Evolutionary conservation across 2,888 invertebrate genomes (phyloP), one percentile per base, ranked within the genome.

Genomic region (Lasiommata megera): DNA sequence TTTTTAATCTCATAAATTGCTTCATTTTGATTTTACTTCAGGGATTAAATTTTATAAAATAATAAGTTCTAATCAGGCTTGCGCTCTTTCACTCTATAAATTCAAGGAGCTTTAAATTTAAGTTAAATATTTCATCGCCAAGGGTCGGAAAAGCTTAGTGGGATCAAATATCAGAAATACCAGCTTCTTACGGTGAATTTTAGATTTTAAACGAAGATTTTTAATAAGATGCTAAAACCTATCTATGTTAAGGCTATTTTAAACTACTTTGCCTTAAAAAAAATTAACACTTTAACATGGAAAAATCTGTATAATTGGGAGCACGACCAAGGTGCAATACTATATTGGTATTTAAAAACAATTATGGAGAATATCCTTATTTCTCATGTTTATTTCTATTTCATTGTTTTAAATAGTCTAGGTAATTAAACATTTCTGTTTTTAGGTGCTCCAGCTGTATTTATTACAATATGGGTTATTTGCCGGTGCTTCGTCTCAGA

Each of bases 401-500:
- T n/a, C n/a, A n/a, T n/a, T n/a, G n/a, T n/a, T n/a, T n/a, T n/a
- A n/a, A n/a, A n/a, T n/a, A n/a, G n/a, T n/a, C n/a, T n/a, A n/a
- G n/a, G n/a, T n/a, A 50, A 50, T 29, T 36, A 23, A 3, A 5
- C 5, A 23, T 23, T 18, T 61, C 66, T 57, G 6, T 61, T 67
- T 56, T 11, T 75, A 91, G 91, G 90, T 53, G 89, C 88, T 7
- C 91, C 91, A 50, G 90, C 88, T 5, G 66, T 89, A 38, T 90
- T 90, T 67, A 81, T 90, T 58, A 80, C 74, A 28, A 76, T 89
- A 68, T 91, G 91, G 91, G 84, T 89, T 31, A 87, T 89, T 73
- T 80, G 80, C 6, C 73, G 90, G 54, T 85, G 87, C 64, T 79
- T 88, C 50, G 87, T 88, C 58, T 76, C 72, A 14, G 77, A 88